Conservation (phyloP, 2,797 vertebrate genomes). For the Podarcis siculus region DNA sequence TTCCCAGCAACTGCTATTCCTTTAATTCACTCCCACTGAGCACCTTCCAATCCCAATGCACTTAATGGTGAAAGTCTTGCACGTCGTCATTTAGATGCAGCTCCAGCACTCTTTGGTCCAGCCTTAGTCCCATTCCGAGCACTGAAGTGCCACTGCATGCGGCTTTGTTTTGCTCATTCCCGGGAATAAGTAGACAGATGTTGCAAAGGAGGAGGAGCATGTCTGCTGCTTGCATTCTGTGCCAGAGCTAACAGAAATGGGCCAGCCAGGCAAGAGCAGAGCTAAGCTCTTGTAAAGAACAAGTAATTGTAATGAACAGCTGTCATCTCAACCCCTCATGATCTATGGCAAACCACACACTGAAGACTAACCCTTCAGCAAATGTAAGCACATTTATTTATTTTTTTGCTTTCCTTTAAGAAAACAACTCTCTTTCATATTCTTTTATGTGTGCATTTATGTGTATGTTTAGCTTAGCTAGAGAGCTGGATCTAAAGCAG, state of each 20-base stretch:
- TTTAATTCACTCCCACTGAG: background rate
- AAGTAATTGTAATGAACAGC: slow-evolving; percentile 62
- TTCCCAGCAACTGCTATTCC: no score
- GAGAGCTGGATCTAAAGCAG: background rate
- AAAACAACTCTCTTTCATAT: background rate
- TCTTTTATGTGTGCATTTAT: background rate
- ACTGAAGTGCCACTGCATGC: slow-evolving; percentile 51
- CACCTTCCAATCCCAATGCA: background rate
- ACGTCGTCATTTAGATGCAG: background rate
- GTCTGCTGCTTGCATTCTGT: slow-evolving; percentile 29
- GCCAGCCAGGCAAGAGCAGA: slow-evolving; percentile 58
- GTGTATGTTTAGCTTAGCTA: background rate
- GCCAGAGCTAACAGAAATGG: slow-evolving; percentile 60
- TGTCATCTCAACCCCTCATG: slow-evolving; percentile 49
- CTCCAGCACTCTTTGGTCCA: slow-evolving; percentile 15
- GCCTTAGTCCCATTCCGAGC: background rate
- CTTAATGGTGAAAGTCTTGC: background rate
- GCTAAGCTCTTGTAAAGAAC: slow-evolving; percentile 67
- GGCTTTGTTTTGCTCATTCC: slow-evolving; percentile 61
- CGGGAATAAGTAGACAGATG: slow-evolving; percentile 76
- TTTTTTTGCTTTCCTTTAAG: slow-evolving; percentile 30
- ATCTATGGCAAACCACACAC: slow-evolving; percentile 38
- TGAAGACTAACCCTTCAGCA: slow-evolving; percentile 52
- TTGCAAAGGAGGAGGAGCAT: slow-evolving; percentile 72
- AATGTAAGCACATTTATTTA: slow-evolving; percentile 67